Conservation (phyloP, 2,888 invertebrate species). For the Oligia fasciuncula region DNA sequence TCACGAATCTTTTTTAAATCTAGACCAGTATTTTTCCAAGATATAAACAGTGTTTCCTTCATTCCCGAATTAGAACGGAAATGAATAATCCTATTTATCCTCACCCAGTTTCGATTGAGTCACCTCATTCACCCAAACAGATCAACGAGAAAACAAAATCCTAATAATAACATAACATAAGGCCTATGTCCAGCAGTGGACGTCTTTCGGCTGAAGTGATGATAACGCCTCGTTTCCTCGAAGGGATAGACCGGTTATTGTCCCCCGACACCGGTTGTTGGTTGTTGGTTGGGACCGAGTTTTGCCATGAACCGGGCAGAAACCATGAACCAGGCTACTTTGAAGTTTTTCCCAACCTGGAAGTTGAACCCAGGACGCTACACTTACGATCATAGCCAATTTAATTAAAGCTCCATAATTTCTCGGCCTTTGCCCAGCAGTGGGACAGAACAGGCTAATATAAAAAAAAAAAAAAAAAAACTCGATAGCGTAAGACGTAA, state of each 20-base stretch:
- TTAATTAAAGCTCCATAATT: conserved; percentile 23
- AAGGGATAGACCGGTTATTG: too few species aligned
- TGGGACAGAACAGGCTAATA: too few species aligned
- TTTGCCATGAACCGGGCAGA: background rate
- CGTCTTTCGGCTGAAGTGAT: too few species aligned
- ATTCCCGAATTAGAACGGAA: conserved; percentile 37
- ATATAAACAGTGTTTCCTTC: conserved; percentile 32
- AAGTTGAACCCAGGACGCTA: too few species aligned
- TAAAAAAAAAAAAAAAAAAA: too few species aligned
- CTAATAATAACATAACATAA: conserved; percentile 4
- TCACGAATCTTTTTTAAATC: conserved; percentile 17
- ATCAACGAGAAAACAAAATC: background rate
- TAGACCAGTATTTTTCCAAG: conserved; percentile 12
- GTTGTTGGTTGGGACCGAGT: background rate
- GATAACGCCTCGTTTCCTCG: background rate
- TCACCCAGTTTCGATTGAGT: conserved; percentile 39
- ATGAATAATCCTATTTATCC: conserved; percentile 43
- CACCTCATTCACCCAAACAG: conserved; percentile 36
- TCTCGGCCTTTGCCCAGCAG: too few species aligned
- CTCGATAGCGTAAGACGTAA: background rate
- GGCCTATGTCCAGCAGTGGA: too few species aligned
- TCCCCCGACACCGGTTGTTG: too few species aligned
- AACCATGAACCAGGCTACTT: background rate
- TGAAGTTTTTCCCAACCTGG: background rate
- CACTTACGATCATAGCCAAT: background rate